phyloP scores from a whole-genome alignment of 2,888 invertebrate species.

The Dorcus hopei region DNA sequence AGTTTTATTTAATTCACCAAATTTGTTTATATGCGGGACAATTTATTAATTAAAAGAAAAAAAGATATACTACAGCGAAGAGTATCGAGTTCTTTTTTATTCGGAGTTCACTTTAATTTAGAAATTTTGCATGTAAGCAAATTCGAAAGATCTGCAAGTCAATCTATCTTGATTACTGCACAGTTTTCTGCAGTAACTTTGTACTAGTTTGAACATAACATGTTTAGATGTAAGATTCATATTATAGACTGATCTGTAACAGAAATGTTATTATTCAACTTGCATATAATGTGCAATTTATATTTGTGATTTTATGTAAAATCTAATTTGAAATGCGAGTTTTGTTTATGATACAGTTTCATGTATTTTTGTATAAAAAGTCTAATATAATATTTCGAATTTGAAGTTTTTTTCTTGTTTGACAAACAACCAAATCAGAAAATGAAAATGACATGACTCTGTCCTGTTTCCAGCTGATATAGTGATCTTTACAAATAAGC shows the following conservation, averaged over 20 bases:
- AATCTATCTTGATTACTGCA: too few relatives aligned
- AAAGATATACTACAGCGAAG: too few relatives aligned
- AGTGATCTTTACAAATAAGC: too few relatives aligned
- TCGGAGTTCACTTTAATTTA: neutral
- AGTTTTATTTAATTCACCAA: too few relatives aligned
- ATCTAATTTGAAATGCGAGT: conserved; percentile 1
- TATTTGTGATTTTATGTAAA: conserved; percentile 18
- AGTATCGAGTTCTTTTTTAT: too few relatives aligned
- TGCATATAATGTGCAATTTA: conserved; percentile 16
- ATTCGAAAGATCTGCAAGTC: too few relatives aligned
- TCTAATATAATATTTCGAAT: conserved; percentile 11
- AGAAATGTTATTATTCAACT: conserved; percentile 4
- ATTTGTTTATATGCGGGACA: neutral
- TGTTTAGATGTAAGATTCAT: neutral
- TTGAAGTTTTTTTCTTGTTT: neutral
- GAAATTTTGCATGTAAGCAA: neutral
- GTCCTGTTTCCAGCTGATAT: too few relatives aligned
- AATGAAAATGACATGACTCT: too few relatives aligned
- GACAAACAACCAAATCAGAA: neutral
- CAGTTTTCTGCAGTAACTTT: too few relatives aligned
- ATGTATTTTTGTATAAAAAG: conserved; percentile 25
- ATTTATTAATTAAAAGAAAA: neutral
- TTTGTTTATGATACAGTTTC: conserved; percentile 21
- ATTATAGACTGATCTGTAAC: conserved; percentile 12
- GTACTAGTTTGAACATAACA: neutral